Base-by-base conservation (phyloP, 1,140 invertebrate genomes). In the Drosophila rufa region DNA sequence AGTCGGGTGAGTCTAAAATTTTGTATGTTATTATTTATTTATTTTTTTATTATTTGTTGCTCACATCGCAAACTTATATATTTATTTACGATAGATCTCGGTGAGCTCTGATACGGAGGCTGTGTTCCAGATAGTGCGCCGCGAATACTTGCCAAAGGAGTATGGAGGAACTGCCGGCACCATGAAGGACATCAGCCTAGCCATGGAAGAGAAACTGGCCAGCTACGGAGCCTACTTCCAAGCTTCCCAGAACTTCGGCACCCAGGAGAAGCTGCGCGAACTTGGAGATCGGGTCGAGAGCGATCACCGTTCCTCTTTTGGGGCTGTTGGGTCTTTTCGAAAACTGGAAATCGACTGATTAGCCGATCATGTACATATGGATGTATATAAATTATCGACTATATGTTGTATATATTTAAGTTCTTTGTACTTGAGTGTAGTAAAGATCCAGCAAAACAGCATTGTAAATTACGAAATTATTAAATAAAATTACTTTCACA, bases 321-420 rank as follows among this genome's bases (percentile, higher is more conserved):
- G 94, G 5, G 86, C 94, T 4, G 94, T 94, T 61, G 95, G 95
- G 4, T 95, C 94, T 17, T 95, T 95, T 82, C 93, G 94, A 6
- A 92, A 92, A 76, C 45, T 93, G 51, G 79, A 82, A 68, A 79
- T 93, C 15, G 92, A 93, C 76, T 92, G 50, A 74, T 11, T 22
- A 48, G 15, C 11, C 19, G 12, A 30, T 22, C 15, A 38, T 55
- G 19, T 55, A 22, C 9, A 17, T 30, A 36, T 33, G 19, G 19
- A 22, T 30, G 30, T n/a, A 50, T 9, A 55, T n/a, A 42, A 53
- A 36, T 36, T 42, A 56, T 27, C 6, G 25, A 19, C 12, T 30
- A 19, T 5, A 22, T 19, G 9, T 19, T 46, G 17, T 19, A 46
- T 17, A 46, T 19, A 46, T 38, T 17, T 55, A 14, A 22, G 14